A percentile compares a stretch with the other conserved stretches of the same genome.
Conservation (phyloP, 1,140 invertebrate genomes). For the Atopsyche davidsoni region DNA sequence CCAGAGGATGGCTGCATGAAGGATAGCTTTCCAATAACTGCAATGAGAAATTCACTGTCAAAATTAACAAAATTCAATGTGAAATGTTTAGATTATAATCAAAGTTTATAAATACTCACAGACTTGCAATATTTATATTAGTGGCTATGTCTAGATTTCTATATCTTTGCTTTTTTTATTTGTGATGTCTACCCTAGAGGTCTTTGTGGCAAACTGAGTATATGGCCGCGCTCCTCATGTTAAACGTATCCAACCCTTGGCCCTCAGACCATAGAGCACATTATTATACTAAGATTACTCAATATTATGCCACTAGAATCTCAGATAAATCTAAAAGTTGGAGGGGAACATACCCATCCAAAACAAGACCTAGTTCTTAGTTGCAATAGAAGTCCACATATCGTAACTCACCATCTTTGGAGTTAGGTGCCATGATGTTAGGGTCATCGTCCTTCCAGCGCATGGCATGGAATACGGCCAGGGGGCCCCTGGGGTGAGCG, state of each 20-base stretch:
- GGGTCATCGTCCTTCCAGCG: not conserved
- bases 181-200: too few relatives aligned
- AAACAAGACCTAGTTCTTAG: not conserved
- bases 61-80: not conserved
- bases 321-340: not conserved
- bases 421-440: not conserved
- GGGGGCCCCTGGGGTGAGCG: slow-evolving; percentile 2
- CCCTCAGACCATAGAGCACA: too few relatives aligned
- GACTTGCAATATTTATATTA: too few relatives aligned
- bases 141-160: too few relatives aligned
- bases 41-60: not conserved
- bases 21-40: not conserved
- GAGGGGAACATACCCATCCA: not conserved
- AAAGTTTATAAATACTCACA: too few relatives aligned
- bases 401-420: not conserved
- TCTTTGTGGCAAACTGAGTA: too few relatives aligned
- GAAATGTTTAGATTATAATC: too few relatives aligned
- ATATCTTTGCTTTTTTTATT: too few relatives aligned
- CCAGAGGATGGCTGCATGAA: not conserved
- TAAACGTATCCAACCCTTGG: too few relatives aligned
- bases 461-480: slow-evolving; percentile 2
- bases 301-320: not conserved
- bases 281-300: not conserved
- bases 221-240: too few relatives aligned
- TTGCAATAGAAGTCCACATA: not conserved